A percentile compares a stretch with the other conserved stretches of the same genome.
Conservation (phyloP, 2,888 invertebrate genomes). For the Drosophila nigricruria region DNA sequence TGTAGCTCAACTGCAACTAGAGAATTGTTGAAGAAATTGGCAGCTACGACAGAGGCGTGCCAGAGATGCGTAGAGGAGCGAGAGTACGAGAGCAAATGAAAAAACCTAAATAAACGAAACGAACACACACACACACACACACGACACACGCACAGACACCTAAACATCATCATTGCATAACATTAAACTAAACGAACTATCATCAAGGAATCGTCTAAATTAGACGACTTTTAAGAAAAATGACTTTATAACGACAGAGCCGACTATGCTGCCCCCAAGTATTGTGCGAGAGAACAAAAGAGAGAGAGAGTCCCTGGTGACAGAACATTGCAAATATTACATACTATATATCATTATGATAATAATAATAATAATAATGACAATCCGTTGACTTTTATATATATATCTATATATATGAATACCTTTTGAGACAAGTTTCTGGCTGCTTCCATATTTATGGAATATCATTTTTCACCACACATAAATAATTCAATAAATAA, state of each 20-base stretch:
- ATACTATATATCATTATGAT: slow-evolving; percentile 11
- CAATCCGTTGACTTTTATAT: slow-evolving; percentile 42
- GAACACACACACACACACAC: slow-evolving; percentile 27
- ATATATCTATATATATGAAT: slow-evolving; percentile 9
- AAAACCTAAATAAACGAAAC: slow-evolving; percentile 36
- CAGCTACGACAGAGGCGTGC: slow-evolving; percentile 42
- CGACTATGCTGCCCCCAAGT: slow-evolving; percentile 55
- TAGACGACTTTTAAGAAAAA: slow-evolving; percentile 66
- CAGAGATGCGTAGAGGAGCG: slow-evolving; percentile 14
- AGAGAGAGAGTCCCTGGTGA: slow-evolving; percentile 34
- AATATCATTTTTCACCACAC: slow-evolving; percentile 40
- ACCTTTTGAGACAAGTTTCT: slow-evolving; percentile 35
- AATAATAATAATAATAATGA: slow-evolving; percentile 24
- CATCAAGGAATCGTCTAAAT: slow-evolving; percentile 73
- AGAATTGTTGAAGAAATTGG: slow-evolving; percentile 38
- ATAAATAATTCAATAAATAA: slow-evolving; percentile 39
- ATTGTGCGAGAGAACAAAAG: slow-evolving; percentile 41
- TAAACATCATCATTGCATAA: slow-evolving; percentile 37
- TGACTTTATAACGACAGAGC: slow-evolving; percentile 50
- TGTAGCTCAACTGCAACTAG: slow-evolving; percentile 21
- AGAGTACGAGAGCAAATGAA: slow-evolving; percentile 46
- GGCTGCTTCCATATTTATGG: slow-evolving; percentile 44
- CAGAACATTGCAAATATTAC: slow-evolving; percentile 48
- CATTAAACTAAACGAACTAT: slow-evolving; percentile 45
- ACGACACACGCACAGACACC: slow-evolving; percentile 8